Conservation (phyloP, 2,888 invertebrate genomes). For the Ametastegia equiseti region DNA sequence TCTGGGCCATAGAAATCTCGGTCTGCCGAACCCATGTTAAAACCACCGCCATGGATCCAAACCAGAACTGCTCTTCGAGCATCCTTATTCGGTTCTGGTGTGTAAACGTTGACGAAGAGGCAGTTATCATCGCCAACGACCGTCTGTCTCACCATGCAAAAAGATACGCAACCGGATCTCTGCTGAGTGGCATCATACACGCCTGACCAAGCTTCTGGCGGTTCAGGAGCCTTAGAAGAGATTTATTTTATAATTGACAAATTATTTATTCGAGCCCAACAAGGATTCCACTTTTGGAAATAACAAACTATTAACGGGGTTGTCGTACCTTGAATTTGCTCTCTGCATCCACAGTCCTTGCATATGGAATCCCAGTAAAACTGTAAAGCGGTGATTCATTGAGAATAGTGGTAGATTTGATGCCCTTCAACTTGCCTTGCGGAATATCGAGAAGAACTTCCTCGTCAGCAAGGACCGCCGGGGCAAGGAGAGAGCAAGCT, state of each 20-base stretch:
- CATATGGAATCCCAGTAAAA: conserved; percentile 71
- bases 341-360: conserved; percentile 64
- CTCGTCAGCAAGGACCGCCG: conserved; percentile 57
- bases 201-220: conserved; percentile 67
- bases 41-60: conserved; percentile 64
- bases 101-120: conserved; percentile 58
- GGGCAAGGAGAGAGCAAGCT: conserved; percentile 25
- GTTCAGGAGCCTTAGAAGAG: conserved; percentile 59
- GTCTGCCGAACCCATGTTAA: conserved; percentile 47
- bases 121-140: conserved; percentile 69
- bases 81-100: conserved; percentile 60
- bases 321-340: conserved; percentile 66
- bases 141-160: conserved; percentile 63
- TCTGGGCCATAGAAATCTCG: conserved; percentile 65
- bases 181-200: conserved; percentile 67
- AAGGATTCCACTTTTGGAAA: background rate
- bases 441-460: conserved; percentile 65
- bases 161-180: conserved; percentile 64
- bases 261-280: background rate
- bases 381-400: conserved; percentile 64
- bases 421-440: conserved; percentile 67
- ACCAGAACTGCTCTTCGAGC: conserved; percentile 68
- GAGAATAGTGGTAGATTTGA: conserved; percentile 61
- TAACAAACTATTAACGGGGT: background rate
- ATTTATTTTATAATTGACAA: background rate